Conservation (phyloP, 2,113 vertebrate genomes). For the Excalfactoria chinensis region DNA sequence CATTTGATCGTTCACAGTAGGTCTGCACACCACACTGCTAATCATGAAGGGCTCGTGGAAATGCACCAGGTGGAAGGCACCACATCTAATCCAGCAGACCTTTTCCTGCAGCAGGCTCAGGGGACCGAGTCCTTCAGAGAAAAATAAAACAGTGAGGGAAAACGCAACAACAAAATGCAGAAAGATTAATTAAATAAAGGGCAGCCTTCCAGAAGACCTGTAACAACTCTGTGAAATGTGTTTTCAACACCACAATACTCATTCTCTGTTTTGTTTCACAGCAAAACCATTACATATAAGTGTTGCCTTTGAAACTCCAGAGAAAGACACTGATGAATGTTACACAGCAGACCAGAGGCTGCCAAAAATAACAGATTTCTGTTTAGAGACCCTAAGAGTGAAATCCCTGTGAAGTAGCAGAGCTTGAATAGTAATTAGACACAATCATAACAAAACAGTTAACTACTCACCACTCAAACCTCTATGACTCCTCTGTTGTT, state of each 20-base stretch:
- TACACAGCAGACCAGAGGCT: slow-evolving; percentile 36
- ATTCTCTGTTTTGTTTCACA: slow-evolving; percentile 74
- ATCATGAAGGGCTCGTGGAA: slow-evolving; percentile 54
- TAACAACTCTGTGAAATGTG: slow-evolving; percentile 67
- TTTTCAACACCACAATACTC: slow-evolving; percentile 70
- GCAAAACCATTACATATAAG: slow-evolving; percentile 73
- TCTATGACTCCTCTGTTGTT: slow-evolving; percentile 30
- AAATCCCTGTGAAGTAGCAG: slow-evolving; percentile 69
- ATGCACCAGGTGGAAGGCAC: slow-evolving; percentile 36
- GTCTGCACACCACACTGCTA: slow-evolving; percentile 21
- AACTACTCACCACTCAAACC: slow-evolving; percentile 61
- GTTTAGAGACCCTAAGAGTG: slow-evolving; percentile 58
- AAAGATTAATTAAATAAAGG: slow-evolving; percentile 71
- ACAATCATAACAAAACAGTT: slow-evolving; percentile 65
- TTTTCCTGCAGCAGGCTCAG: not conserved
- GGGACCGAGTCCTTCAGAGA: slow-evolving; percentile 23
- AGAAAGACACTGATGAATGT: slow-evolving; percentile 67
- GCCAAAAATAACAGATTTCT: slow-evolving; percentile 72
- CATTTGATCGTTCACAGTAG: slow-evolving; percentile 30
- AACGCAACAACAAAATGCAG: slow-evolving; percentile 53
- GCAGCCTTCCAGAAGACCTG: slow-evolving; percentile 56
- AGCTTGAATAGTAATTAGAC: slow-evolving; percentile 58
- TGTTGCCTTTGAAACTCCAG: slow-evolving; percentile 71
- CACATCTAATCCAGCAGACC: not conserved
- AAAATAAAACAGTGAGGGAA: slow-evolving; percentile 45